phyloP scores from a whole-genome alignment of 2,113 vertebrate species.

The Dicaeum eximium region DNA sequence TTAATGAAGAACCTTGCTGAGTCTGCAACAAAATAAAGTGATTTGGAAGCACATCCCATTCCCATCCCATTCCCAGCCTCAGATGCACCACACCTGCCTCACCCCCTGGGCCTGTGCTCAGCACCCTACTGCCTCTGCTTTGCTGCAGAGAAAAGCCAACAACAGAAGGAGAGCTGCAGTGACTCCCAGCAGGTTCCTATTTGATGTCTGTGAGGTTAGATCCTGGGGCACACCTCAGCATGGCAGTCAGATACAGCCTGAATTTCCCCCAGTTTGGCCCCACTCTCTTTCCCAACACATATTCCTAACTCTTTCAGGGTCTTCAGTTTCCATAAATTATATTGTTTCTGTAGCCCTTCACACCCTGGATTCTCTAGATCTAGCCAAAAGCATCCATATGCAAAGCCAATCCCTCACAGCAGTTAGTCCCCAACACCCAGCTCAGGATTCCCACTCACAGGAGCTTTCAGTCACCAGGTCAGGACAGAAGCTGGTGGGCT shows the following conservation, averaged over 20 bases:
- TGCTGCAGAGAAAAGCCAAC: background rate
- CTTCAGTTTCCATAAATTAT: background rate
- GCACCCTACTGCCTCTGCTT: background rate
- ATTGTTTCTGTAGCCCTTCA: background rate
- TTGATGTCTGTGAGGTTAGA: background rate
- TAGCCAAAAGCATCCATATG: background rate
- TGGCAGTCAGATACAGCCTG: background rate
- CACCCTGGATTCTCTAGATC: background rate
- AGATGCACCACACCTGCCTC: fast-evolving
- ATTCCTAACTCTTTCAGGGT: background rate
- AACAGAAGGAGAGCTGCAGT: background rate
- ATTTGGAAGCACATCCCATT: background rate
- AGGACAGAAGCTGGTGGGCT: background rate
- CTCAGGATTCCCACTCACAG: background rate
- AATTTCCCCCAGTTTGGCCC: background rate
- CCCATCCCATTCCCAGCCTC: background rate
- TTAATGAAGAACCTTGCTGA: background rate
- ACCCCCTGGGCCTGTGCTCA: background rate
- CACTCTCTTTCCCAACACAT: background rate
- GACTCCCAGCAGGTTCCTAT: background rate
- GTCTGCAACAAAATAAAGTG: background rate
- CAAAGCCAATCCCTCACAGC: background rate
- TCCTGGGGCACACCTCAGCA: background rate
- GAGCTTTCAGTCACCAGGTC: background rate
- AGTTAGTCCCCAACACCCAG: background rate